Conservation (phyloP, 2,797 vertebrate species). For the Lagorchestes hirsutus region DNA sequence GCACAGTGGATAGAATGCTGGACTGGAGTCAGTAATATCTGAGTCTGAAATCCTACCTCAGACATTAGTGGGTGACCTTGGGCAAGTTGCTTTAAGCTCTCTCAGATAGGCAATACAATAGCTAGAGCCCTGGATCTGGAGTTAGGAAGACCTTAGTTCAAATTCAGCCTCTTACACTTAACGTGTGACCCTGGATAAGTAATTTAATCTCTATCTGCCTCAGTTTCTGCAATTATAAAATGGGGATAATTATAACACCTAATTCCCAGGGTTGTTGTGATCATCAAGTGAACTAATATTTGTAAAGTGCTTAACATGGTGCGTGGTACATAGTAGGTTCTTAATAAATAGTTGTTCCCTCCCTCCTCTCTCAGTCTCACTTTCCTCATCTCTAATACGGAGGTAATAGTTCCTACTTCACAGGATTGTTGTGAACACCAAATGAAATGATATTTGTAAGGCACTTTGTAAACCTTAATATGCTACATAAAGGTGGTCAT, state of each 20-base stretch:
- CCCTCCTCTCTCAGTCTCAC: not conserved
- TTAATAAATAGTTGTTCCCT: not conserved
- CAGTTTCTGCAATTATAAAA: not conserved
- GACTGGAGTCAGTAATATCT: too few species aligned
- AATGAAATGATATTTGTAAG: not conserved
- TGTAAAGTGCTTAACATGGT: not conserved
- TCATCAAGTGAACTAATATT: not conserved
- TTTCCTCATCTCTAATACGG: not conserved
- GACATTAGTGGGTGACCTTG: too few species aligned
- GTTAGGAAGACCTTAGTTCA: too few species aligned
- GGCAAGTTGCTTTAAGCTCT: too few species aligned
- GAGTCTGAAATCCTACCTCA: too few species aligned
- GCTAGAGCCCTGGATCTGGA: too few species aligned
- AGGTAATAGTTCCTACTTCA: not conserved
- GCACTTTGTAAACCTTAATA: not conserved
- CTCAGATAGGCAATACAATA: too few species aligned
- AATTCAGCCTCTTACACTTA: too few species aligned
- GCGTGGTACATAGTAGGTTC: not conserved
- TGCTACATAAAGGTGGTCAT: too few species aligned
- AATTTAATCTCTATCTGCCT: not conserved
- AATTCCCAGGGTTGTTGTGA: not conserved
- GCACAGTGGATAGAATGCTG: too few species aligned
- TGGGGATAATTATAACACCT: not conserved
- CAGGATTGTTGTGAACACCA: not conserved
- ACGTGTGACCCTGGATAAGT: not conserved